Evolutionary conservation across 2,797 vertebrate species (phyloP), one percentile per base, ranked within the genome.

Genomic region (Harpagifer antarcticus): DNA sequence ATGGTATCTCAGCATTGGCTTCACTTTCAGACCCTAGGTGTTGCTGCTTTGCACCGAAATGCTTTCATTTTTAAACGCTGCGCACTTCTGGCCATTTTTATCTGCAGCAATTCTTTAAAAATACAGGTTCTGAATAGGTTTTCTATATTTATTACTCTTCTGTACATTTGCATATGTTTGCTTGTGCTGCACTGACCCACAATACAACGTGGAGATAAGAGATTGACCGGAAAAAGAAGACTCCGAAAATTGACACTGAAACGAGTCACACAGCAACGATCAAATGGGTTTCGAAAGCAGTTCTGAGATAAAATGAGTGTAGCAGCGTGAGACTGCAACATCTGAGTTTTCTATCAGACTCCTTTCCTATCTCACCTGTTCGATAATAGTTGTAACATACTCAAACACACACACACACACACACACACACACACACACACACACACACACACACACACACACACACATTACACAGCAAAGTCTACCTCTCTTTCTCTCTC

Each of bases 261-360:
- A 83, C 44, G 68, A 86, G 78, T 91, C 87, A 86, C 88, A 90
- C 72, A 71, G 79, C 61, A 74, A 74, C 68, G 79, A 86, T 81
- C 75, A 86, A 90, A 86, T 69, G 84, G 77, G 71, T 81, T 83
- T 76, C 44, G 33, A 55, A 71, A 66, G 84, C 64, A 69, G 80
- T 86, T 78, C 76, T 74, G 83, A 79, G 80, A 72, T 75, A 83
- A 89, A 91, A 89, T 83, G 79, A 89, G 82, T 79, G 75, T 48
- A 81, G 1, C 86, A 86, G 89, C 82, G n/a, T 87, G 88, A 87
- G 63, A 53, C 74, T 48, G 68, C 71, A 37, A 79, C 49, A 72
- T 75, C 78, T 47, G 76, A 66, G 62, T 84, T 90, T 90, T 90
- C 89, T 87, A 89, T 91, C 89, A 84, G 68, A 88, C 72, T 78